These are phyloP conservation scores for Caerostris darwini DNA, from an alignment of 1,140 invertebrate species.

Conservation along the genomic window DNA sequence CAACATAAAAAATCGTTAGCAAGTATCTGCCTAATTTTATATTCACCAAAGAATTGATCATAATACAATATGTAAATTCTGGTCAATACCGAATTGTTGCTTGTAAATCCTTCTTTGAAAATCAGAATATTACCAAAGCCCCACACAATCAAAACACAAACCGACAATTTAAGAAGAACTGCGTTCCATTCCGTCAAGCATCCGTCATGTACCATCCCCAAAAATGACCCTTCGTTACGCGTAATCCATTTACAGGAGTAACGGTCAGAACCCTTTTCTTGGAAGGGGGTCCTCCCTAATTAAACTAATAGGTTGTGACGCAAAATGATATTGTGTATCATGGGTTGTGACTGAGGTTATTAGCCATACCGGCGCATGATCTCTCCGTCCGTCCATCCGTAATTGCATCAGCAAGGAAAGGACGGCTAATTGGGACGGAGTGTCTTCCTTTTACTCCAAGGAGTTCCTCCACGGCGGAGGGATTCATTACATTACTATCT, in stretches of 20 bases:
- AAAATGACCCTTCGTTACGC: background rate
- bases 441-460: slow-evolving; percentile 33
- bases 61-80: too few species aligned
- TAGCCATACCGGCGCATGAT: slow-evolving; percentile 3
- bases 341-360: slow-evolving; percentile 43
- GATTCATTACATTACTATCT: slow-evolving; percentile 35
- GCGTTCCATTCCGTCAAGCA: too few species aligned
- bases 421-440: slow-evolving; percentile 1
- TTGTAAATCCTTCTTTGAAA: too few species aligned
- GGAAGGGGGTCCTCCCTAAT: background rate
- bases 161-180: too few species aligned
- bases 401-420: slow-evolving; percentile 52
- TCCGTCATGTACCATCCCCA: background rate
- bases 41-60: too few species aligned
- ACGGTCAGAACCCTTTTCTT: background rate
- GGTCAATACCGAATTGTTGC: too few species aligned
- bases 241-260: background rate
- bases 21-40: too few species aligned
- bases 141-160: too few species aligned
- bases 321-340: slow-evolving; percentile 63
- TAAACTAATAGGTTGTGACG: slow-evolving; percentile 51
- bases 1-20: too few species aligned
- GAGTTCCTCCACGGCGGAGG: background rate
- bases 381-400: slow-evolving; percentile 16
- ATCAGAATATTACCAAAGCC: too few species aligned